Evolutionary conservation across 2,888 invertebrate species (phyloP).

Genomic region (Morpho achilles): DNA sequence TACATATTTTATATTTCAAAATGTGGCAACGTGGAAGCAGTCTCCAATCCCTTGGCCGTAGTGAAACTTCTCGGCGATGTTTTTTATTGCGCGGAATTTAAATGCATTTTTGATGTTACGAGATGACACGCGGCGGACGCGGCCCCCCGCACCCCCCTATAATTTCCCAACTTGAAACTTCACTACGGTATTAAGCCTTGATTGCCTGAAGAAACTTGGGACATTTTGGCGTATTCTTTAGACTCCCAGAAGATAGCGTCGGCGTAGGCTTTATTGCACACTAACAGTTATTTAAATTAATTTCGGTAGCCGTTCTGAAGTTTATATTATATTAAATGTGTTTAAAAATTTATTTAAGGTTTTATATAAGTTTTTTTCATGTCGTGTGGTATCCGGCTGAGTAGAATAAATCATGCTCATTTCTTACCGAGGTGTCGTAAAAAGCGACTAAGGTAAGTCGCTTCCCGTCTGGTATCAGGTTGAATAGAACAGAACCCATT

Average conservation of each 20-base stretch:
- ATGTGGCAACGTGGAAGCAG: constrained; percentile 49
- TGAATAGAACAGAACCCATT: too few relatives aligned
- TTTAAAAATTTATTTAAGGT: not conserved
- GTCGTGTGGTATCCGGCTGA: too few relatives aligned
- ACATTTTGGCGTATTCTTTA: constrained; percentile 78
- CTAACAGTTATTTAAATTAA: constrained; percentile 70
- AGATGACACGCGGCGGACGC: constrained; percentile 79
- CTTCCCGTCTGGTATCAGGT: too few relatives aligned
- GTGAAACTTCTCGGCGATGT: constrained; percentile 74
- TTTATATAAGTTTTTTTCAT: too few relatives aligned
- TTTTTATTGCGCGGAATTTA: constrained; percentile 79
- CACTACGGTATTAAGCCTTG: constrained; percentile 79
- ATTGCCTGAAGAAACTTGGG: constrained; percentile 79
- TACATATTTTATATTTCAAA: constrained; percentile 58
- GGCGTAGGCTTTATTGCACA: constrained; percentile 72
- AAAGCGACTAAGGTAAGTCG: too few relatives aligned
- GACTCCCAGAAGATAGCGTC: constrained; percentile 72
- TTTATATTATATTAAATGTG: constrained; percentile 1
- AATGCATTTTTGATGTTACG: constrained; percentile 81
- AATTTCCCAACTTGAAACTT: constrained; percentile 79
- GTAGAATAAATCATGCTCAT: too few relatives aligned
- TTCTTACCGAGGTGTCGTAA: too few relatives aligned
- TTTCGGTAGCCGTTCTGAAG: constrained; percentile 30
- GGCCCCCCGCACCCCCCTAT: constrained; percentile 65
- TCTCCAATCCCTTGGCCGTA: constrained; percentile 67